Evolutionary conservation across 2,113 vertebrate species (phyloP).

Genomic region (Zapus hudsonius): DNA sequence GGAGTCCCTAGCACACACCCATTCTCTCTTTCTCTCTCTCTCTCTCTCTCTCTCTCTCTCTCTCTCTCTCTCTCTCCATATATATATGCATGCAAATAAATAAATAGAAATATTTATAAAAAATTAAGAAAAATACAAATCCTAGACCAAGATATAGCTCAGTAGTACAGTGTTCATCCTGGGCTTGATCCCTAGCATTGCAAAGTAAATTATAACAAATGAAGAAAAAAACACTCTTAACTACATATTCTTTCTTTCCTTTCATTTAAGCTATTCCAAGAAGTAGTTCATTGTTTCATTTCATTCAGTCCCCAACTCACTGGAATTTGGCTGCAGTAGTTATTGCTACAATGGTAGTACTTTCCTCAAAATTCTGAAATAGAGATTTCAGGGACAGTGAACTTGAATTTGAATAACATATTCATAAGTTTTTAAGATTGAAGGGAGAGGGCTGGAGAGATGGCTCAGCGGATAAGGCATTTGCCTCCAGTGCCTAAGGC

Average conservation of each 20-base stretch:
- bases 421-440: slow-evolving; percentile 41
- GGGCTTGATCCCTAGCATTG: not conserved
- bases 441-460: too few species aligned
- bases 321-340: not conserved
- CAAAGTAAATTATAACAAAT: not conserved
- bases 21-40: too few species aligned
- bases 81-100: too few species aligned
- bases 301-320: not conserved
- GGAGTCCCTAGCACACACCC: too few species aligned
- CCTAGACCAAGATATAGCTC: not conserved
- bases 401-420: slow-evolving; percentile 31
- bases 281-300: not conserved
- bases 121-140: slow-evolving; percentile 35
- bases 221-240: slow-evolving; percentile 11
- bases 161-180: not conserved
- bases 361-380: slow-evolving; percentile 30
- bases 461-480: too few species aligned
- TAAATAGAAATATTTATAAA: not conserved
- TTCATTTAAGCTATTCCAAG: slow-evolving; percentile 15
- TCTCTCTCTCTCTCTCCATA: too few species aligned
- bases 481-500: too few species aligned
- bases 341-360: not conserved
- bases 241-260: not conserved
- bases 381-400: slow-evolving; percentile 10
- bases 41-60: too few species aligned